Evolutionary conservation across 2,113 vertebrate genomes (phyloP), one percentile per base, ranked within the genome.

Genomic region (Melanostigma gelatinosum): DNA sequence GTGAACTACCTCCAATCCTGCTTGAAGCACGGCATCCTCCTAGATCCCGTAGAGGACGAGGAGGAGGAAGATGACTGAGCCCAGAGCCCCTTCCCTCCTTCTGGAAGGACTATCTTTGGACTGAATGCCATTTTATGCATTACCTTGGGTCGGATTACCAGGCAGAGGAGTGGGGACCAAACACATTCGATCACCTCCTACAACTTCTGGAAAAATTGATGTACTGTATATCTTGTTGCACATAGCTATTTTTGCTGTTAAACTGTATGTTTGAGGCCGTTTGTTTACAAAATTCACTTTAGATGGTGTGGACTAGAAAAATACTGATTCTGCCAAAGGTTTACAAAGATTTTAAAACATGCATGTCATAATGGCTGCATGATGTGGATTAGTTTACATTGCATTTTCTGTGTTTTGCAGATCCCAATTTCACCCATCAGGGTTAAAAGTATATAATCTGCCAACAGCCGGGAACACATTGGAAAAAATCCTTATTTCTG

Each of bases 321-420:
- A 62, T 83, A 68, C 72, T 50, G 64, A 80, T 80, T 91, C 86
- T 80, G 58, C 68, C 44, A 90, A 83, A 88, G n/a, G 88, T 90
- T 92, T 91, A 86, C 90, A 91, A 80, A 85, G 77, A 80, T 74
- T 91, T 74, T 66, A 89, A 85, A 87, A 80, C 91, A 88, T 94
- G 94, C 94, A 94, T 94, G 93, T 94, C 91, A 3, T 89, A 86
- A 87, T 63, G 92, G 91, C 91, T 93, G 94, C 94, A 94, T 94
- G 92, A 92, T 85, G 81, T 90, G 69, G 78, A 82, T 79, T 88
- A 52, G 81, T 90, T 92, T 90, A 82, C 86, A 83, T 81, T 86
- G 84, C 68, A 83, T 87, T 81, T 64, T 85, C 54, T 82, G 80
- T 91, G 75, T 90, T 82, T 70, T 65, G 60, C 64, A 84, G 62